A percentile compares a stretch with the other conserved stretches of the same genome.
Evolutionary conservation across 1,140 invertebrate genomes (phyloP).

Genomic region (Drosophila saltans): DNA sequence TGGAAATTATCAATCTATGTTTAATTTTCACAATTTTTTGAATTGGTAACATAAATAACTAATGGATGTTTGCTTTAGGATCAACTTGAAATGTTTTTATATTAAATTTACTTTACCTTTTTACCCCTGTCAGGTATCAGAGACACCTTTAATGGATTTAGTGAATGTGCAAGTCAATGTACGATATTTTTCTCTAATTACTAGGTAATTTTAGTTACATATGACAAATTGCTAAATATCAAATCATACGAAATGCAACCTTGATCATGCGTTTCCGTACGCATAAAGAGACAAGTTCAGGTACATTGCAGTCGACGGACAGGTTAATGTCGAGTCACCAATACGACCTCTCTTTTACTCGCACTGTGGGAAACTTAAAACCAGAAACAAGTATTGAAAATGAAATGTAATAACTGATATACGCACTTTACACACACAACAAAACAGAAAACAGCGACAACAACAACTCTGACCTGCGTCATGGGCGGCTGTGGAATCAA

Average conservation of each 20-base stretch:
- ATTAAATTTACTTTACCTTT: too few relatives aligned
- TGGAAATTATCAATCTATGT: too few relatives aligned
- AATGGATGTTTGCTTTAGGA: too few relatives aligned
- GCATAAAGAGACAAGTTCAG: conserved; percentile 64
- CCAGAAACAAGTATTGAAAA: conserved; percentile 51
- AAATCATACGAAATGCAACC: conserved; percentile 36
- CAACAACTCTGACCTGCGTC: conserved; percentile 35
- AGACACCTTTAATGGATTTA: neutral
- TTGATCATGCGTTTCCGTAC: conserved; percentile 57
- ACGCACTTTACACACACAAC: conserved; percentile 37
- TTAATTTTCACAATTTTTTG: too few relatives aligned
- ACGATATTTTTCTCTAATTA: neutral
- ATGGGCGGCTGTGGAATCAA: conserved; percentile 40
- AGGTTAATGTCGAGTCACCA: neutral
- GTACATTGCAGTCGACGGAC: conserved; percentile 48
- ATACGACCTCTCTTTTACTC: neutral
- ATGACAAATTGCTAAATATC: conserved; percentile 6
- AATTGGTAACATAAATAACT: too few relatives aligned
- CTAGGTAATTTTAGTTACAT: neutral
- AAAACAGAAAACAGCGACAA: conserved; percentile 1
- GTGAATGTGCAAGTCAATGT: neutral
- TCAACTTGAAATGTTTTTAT: too few relatives aligned
- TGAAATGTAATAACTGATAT: conserved; percentile 18
- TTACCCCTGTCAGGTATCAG: too few relatives aligned
- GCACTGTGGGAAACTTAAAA: conserved; percentile 28